These are phyloP conservation scores for Drosophila siamana DNA, from an alignment of 2,888 invertebrate genomes.

Conservation along the genomic window DNA sequence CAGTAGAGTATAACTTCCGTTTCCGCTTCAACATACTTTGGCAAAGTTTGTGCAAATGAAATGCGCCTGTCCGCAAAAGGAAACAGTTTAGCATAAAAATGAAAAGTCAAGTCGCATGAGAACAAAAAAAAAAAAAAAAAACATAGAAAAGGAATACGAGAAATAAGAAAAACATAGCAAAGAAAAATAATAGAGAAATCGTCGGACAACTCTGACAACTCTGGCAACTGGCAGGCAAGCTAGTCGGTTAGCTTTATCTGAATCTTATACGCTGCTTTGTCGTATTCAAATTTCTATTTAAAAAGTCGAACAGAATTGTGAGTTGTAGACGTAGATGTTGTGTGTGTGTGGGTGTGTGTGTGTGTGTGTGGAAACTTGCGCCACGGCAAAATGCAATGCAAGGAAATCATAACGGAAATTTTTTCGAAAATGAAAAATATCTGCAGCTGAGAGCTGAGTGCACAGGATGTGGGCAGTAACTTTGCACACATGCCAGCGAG, in stretches of 20 bases:
- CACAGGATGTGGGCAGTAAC: constrained; percentile 70
- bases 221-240: constrained; percentile 41
- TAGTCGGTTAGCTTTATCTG: constrained; percentile 63
- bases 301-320: constrained; percentile 43
- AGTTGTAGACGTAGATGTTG: neutral
- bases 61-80: constrained; percentile 66
- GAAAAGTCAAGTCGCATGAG: constrained; percentile 53
- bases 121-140: constrained; percentile 18
- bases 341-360: constrained; percentile 13
- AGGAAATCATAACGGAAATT: constrained; percentile 81
- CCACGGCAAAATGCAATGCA: constrained; percentile 57
- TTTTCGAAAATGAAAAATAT: constrained; percentile 73
- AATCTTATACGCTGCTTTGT: constrained; percentile 72
- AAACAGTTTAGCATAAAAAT: constrained; percentile 71
- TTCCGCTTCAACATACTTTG: constrained; percentile 65
- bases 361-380: constrained; percentile 46
- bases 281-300: constrained; percentile 75
- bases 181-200: constrained; percentile 44
- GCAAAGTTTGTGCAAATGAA: constrained; percentile 65
- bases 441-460: constrained; percentile 50
- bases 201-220: constrained; percentile 47
- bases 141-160: no score
- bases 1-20: constrained; percentile 67
- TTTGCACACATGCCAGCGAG: constrained; percentile 69
- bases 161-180: constrained; percentile 7